phyloP scores from a whole-genome alignment of 2,888 invertebrate genomes.

The Caenorhabditis wallacei region DNA sequence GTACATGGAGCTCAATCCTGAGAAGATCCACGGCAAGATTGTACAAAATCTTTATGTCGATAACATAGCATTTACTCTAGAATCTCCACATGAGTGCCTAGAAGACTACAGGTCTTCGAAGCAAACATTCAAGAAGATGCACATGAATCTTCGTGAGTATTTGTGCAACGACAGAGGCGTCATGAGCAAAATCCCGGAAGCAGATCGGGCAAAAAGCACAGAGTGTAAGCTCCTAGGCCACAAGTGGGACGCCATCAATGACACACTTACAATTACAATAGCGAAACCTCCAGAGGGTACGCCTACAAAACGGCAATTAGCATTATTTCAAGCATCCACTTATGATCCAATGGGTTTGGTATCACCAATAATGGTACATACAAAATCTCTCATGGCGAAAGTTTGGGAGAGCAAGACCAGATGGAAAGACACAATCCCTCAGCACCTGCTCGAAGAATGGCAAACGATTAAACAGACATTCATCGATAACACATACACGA shows the following conservation, averaged over 20 bases:
- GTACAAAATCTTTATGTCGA: constrained; percentile 55
- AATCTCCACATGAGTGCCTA: background rate
- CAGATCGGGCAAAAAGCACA: constrained; percentile 21
- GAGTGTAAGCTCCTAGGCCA: constrained; percentile 3
- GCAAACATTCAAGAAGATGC: too few species aligned
- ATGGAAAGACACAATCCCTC: constrained; percentile 45
- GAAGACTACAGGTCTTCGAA: too few species aligned
- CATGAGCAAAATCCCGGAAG: constrained; percentile 8
- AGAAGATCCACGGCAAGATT: constrained; percentile 5
- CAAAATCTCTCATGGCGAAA: constrained; percentile 35
- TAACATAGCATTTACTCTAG: constrained; percentile 48
- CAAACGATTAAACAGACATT: background rate
- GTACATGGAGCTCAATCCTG: background rate
- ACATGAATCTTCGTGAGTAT: constrained; percentile 32
- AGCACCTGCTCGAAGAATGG: background rate
- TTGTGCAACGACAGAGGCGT: background rate
- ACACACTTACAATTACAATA: constrained; percentile 27
- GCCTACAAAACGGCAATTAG: constrained; percentile 30
- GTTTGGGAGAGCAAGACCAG: background rate
- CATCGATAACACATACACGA: background rate
- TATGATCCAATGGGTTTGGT: constrained; percentile 53
- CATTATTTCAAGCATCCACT: background rate
- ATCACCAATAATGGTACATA: constrained; percentile 29
- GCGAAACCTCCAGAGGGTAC: constrained; percentile 12
- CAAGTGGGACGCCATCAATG: background rate